phyloP scores from a whole-genome alignment of 2,797 vertebrate genomes.

The Propithecus deckenii region DNA sequence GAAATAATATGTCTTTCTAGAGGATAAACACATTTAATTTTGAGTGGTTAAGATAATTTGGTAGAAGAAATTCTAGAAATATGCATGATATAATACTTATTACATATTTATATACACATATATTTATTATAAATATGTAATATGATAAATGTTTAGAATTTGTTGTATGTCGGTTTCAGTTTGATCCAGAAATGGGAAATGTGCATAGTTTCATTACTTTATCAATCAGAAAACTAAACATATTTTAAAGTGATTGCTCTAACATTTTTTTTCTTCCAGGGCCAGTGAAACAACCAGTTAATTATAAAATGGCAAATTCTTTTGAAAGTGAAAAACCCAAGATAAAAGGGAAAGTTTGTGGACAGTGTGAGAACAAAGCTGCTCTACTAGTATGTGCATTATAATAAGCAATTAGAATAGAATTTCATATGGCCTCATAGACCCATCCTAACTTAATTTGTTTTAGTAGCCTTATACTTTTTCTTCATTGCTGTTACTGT shows the following conservation, averaged over 20 bases:
- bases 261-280: slow-evolving; percentile 75
- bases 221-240: not conserved
- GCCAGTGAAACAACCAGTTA: slow-evolving; percentile 51
- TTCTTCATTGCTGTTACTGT: not conserved
- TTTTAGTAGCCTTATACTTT: not conserved
- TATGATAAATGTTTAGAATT: not conserved
- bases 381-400: slow-evolving; percentile 86
- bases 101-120: not conserved
- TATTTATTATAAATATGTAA: not conserved
- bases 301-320: slow-evolving; percentile 67
- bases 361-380: slow-evolving; percentile 87
- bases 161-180: not conserved
- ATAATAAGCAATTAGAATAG: not conserved
- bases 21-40: not conserved
- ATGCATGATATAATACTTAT: not conserved
- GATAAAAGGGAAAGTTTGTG: slow-evolving; percentile 83
- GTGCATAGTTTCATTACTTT: not conserved
- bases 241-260: slow-evolving; percentile 23
- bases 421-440: accelerated
- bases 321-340: slow-evolving; percentile 77
- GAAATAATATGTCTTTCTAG: not conserved
- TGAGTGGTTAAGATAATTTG: not conserved
- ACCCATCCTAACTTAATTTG: accelerated
- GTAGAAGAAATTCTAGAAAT: not conserved
- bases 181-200: not conserved